Conservation (phyloP, 2,113 vertebrate species). For the Thalassoma bifasciatum region DNA sequence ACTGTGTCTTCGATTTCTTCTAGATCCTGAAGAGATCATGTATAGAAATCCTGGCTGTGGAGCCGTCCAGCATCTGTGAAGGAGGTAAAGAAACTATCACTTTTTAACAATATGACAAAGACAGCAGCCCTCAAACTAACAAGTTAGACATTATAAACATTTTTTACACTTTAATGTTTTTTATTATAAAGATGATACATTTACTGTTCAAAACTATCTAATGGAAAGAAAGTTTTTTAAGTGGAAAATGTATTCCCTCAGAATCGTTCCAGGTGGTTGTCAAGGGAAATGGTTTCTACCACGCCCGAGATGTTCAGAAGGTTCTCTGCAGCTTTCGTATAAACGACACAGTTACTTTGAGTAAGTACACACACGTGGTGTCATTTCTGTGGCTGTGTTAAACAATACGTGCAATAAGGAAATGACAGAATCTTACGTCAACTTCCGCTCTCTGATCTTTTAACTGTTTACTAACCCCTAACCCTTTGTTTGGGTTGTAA, state of each 20-base stretch:
- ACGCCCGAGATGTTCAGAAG: conserved; percentile 90
- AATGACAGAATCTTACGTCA: background rate
- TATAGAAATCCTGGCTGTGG: conserved; percentile 96
- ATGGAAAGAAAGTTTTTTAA: too few species aligned
- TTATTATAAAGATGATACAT: too few species aligned
- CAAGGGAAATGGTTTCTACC: conserved; percentile 94
- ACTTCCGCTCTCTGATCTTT: background rate
- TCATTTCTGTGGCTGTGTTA: background rate
- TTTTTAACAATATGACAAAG: background rate
- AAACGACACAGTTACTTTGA: conserved; percentile 92
- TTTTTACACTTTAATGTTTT: background rate
- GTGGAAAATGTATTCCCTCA: conserved; percentile 55
- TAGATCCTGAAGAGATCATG: conserved; percentile 98
- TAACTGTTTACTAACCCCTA: background rate
- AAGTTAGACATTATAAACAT: too few species aligned
- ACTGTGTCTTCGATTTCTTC: background rate
- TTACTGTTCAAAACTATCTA: too few species aligned
- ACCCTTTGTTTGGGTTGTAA: background rate
- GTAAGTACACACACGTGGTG: conserved; percentile 82
- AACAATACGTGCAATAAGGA: too few species aligned
- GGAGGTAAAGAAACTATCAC: conserved; percentile 84
- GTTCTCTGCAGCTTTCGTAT: conserved; percentile 98
- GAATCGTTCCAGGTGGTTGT: conserved; percentile 96
- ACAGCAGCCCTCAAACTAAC: background rate
- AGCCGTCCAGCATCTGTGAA: conserved; percentile 96